A percentile compares a stretch with the other conserved stretches of the same genome.
These are phyloP conservation scores for Crepidodera aurea DNA, from an alignment of 2,888 invertebrate genomes.

Conservation along the genomic window DNA sequence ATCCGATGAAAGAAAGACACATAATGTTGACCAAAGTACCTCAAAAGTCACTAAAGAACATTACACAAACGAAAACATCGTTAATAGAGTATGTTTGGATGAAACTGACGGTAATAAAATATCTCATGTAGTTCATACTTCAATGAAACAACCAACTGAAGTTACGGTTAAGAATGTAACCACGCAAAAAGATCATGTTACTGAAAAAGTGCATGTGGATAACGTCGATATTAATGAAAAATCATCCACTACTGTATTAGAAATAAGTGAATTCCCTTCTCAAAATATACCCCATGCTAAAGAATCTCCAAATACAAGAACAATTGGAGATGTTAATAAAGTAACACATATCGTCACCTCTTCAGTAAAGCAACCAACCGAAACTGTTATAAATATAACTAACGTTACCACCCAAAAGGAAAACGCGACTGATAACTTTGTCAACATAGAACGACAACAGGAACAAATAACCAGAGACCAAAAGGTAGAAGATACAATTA, in stretches of 20 bases:
- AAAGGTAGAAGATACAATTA: background rate
- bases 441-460: slow-evolving; percentile 47
- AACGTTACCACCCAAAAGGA: background rate
- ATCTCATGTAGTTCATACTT: background rate
- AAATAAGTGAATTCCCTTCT: background rate
- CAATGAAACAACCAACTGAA: background rate
- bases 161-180: background rate
- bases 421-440: slow-evolving; percentile 44
- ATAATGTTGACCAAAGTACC: slow-evolving; percentile 1
- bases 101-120: slow-evolving; percentile 16
- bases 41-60: slow-evolving; percentile 2
- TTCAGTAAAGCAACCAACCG: background rate
- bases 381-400: background rate
- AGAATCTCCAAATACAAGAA: too few relatives aligned
- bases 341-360: too few relatives aligned
- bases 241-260: background rate
- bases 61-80: background rate
- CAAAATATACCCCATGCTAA: background rate
- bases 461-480: slow-evolving; percentile 36
- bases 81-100: background rate
- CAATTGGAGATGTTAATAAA: too few relatives aligned
- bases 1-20: background rate
- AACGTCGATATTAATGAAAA: slow-evolving; percentile 37
- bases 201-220: slow-evolving; percentile 36
- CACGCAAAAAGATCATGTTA: background rate